Evolutionary conservation across 2,797 vertebrate genomes (phyloP), one percentile per base, ranked within the genome.

Genomic region (Anguilla obscura): DNA sequence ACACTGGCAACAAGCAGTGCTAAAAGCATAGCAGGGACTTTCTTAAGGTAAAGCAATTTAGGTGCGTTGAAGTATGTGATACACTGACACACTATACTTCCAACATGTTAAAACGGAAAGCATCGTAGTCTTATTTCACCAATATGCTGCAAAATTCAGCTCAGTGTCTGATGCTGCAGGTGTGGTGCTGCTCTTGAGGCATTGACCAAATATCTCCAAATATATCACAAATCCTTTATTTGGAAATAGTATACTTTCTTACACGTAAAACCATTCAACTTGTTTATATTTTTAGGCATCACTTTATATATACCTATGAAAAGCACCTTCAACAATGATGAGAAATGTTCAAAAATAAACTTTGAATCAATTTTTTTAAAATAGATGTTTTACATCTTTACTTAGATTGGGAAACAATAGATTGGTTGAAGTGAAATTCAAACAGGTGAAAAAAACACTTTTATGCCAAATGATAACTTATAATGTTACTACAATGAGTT

Each of bases 291-390:
- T 84, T 50, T 50, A 84, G n/a, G 52, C 82, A 52, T 50, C 82
- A 84, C 52, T 84, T 69, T 69, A 69, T 27, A 69, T 69, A 69
- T 69, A 69, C 63, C 63, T 83, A 48, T 45, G 48, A 50, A 83
- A 45, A 45, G 30, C 48, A 50, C 40, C 79, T 45, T 83, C 24
- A 69, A 69, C 63, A 27, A 69, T 69, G 63, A 27, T 69, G 63
- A 69, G 63, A 27, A n/a, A 69, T 69, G n/a, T 14, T 69, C 5
- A 10, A 27, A 69, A 69, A 45, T 45, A 63, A 63, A 69, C 5
- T 27, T 7, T 69, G 12, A 27, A 9, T 1, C 9, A 6, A 6
- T 27, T 69, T 69, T n/a, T 66, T 27, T 24, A 4, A 14, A 56
- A 14, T 18, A 69, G n/a, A 69, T 69, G 63, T 69, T 27, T 69